Base-by-base conservation (phyloP, 2,888 invertebrate genomes). In the Nycteola revayana region DNA sequence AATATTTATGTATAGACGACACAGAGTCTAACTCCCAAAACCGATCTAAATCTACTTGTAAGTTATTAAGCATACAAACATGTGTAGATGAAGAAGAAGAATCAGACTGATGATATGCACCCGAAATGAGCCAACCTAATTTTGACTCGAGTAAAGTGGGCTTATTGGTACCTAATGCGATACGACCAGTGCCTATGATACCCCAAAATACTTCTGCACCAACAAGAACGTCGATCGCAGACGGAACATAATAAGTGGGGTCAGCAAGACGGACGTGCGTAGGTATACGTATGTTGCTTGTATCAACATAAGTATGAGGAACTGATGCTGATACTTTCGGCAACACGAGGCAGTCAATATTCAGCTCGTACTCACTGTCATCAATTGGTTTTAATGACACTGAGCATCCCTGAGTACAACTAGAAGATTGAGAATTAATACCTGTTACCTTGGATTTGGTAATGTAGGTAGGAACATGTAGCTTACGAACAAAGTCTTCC, bases 321-420 rank as follows among this genome's bases (percentile, higher is more conserved):
- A 32, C 27, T 3, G 25, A 25, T 2, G 31, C 7, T 25, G 31
- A 31, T 7, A 33, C 9, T 1, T 27, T 33, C 0, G 22, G n/a
- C 22, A 27, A n/a, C 7, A 33, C 27, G 7, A 7, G 7, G 7
- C 32, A 32, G 1, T 32, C 25, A 11, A 32, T 32, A 14, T 32
- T 2, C 1, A 26, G 1, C n/a, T 22, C 11, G 7, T 10, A 32
- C 0, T 24, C 17, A 30, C n/a, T 5, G 3, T n/a, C n/a, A n/a
- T 9, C 4, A 7, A 8, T 0, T 1, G 25, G 26, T 7, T 20
- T 26, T 9, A 32, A 25, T 10, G 20, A 10, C 3, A 32, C 3
- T 9, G 31, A 25, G 10, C 25, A 32, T 2, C 20, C 31, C 9
- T 25, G 25, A 2, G 25, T 4, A 11, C 18, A 18, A 20, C 7